Evolutionary conservation across 1,140 invertebrate species (phyloP).

Genomic region (Rhynchophorus ferrugineus): DNA sequence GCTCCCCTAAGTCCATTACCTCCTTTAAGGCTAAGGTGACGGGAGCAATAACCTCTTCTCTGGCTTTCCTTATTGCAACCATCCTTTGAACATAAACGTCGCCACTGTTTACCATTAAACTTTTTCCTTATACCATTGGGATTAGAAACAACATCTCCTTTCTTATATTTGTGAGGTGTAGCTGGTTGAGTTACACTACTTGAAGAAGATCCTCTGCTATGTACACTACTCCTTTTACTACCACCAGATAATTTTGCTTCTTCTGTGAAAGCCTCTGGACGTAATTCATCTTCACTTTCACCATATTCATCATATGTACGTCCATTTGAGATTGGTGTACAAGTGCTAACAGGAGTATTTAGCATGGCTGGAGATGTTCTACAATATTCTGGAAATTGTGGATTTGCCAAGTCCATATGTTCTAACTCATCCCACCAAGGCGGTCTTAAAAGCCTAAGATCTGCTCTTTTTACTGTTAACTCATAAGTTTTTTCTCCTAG

Average conservation of each 20-base stretch:
- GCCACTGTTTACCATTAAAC: conserved; percentile 99
- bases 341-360: conserved; percentile 42
- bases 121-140: conserved; percentile 96
- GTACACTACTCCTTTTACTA: conserved; percentile 83
- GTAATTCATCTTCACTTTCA: conserved; percentile 84
- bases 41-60: conserved; percentile 88
- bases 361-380: conserved; percentile 46
- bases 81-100: conserved; percentile 88
- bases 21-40: conserved; percentile 86
- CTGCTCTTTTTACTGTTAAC: conserved; percentile 66
- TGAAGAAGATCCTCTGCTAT: conserved; percentile 80
- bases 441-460: conserved; percentile 80
- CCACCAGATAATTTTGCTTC: conserved; percentile 58
- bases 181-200: conserved; percentile 78
- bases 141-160: conserved; percentile 94
- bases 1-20: conserved; percentile 48
- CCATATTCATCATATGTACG: conserved; percentile 71
- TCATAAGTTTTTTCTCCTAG: conserved; percentile 39
- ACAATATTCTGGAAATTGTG: conserved; percentile 30
- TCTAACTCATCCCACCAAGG: conserved; percentile 94
- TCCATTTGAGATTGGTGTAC: conserved; percentile 51
- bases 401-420: conserved; percentile 46
- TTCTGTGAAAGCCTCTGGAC: conserved; percentile 71
- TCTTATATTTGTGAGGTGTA: conserved; percentile 95
- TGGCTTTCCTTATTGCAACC: conserved; percentile 98